Conservation (phyloP, 2,113 vertebrate species). For the Chloebia gouldiae region DNA sequence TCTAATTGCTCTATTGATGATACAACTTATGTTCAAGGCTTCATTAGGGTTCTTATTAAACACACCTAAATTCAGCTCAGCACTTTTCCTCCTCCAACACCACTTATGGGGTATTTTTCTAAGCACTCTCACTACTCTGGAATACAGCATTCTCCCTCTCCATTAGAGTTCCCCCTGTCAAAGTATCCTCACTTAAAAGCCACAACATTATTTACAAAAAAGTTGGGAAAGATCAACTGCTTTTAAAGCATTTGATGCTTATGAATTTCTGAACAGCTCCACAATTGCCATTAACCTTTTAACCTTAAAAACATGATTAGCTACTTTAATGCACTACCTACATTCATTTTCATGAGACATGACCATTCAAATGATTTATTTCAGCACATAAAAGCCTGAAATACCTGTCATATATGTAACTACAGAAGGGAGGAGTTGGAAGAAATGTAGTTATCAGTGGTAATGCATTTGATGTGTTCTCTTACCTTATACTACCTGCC, state of each 20-base stretch:
- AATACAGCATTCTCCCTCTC: background rate
- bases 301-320: background rate
- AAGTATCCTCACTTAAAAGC: background rate
- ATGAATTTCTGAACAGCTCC: background rate
- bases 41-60: background rate
- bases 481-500: background rate
- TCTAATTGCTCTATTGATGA: rapidly evolving
- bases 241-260: background rate
- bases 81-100: background rate
- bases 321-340: background rate
- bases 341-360: background rate
- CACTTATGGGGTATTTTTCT: background rate
- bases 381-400: background rate
- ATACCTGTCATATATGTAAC: background rate
- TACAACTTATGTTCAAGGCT: rapidly evolving
- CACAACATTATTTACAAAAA: background rate
- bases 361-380: background rate
- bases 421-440: background rate
- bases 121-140: background rate
- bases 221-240: background rate
- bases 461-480: background rate
- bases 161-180: background rate
- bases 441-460: background rate
- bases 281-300: background rate
- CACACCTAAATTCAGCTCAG: background rate